These are phyloP conservation scores for Turritopsis rubra DNA, from an alignment of 30 jellyfish, hydroid and myxozoan species.

Conservation along the genomic window DNA sequence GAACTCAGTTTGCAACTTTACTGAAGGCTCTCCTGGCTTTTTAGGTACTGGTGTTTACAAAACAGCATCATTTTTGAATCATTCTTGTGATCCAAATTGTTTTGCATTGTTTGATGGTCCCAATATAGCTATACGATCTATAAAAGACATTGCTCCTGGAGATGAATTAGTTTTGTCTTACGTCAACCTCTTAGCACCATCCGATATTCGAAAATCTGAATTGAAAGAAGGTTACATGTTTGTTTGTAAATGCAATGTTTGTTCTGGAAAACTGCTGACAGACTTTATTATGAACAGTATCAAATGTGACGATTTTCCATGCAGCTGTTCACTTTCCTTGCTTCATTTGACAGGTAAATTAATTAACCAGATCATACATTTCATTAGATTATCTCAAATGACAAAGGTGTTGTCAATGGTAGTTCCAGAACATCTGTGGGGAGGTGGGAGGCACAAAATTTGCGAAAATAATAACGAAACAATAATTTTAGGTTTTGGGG, in stretches of 20 bases:
- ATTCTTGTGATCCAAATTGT: slow-evolving; percentile 76
- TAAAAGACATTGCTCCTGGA: slow-evolving; percentile 29
- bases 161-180: slow-evolving; percentile 70
- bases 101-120: slow-evolving; percentile 56
- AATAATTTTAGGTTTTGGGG: too few species aligned
- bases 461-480: too few species aligned
- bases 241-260: slow-evolving; percentile 50
- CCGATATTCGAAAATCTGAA: slow-evolving; percentile 40
- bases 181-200: slow-evolving; percentile 47
- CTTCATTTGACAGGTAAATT: neutral
- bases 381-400: neutral
- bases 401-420: too few species aligned
- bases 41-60: slow-evolving; percentile 66
- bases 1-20: too few species aligned
- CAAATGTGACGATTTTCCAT: neutral
- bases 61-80: slow-evolving; percentile 67
- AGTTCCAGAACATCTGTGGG: too few species aligned
- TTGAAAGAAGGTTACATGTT: slow-evolving; percentile 67
- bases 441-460: too few species aligned
- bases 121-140: slow-evolving; percentile 39
- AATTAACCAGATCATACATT: neutral
- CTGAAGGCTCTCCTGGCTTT: neutral
- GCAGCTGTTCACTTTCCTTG: neutral
- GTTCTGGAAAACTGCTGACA: slow-evolving; percentile 24
- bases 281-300: slow-evolving; percentile 20